Evolutionary conservation across 1,140 invertebrate genomes (phyloP), one percentile per base, ranked within the genome.

Genomic region (Brachionus paranguensis): DNA sequence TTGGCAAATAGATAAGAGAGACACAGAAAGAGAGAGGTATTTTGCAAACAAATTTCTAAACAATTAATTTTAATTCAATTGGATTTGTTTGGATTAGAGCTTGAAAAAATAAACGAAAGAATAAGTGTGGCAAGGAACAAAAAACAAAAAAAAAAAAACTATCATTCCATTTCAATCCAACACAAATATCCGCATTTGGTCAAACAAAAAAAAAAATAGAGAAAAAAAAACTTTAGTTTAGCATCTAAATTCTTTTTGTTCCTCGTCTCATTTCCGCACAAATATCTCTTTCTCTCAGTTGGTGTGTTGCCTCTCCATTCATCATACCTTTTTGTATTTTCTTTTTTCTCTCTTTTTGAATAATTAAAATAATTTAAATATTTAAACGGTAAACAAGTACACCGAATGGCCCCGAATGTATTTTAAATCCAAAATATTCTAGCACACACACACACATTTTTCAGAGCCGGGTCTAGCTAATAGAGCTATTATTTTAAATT

Each of bases 291-390:
- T 33, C 20, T 43, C 37, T 72, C 41, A 10, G 3, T 37, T 37
- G 27, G 27, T 29, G 27, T 29, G 3, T 29, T 29, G 27, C 24
- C 41, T 72, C 20, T 60, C 53, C 27, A 27, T 60, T 60, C 20
- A 60, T 60, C 10, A 3, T 60, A 60, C 53, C 53, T 72, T 72
- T 37, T 29, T 37, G 0, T 7, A 37, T 37, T 37, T 37, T 37
- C 0, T 37, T 29, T 3, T 29, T 2, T 29, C 27, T 29, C 27
- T 29, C 27, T 29, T 37, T 72, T 72, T 72, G 17, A 72, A 72
- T 72, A 72, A 72, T 72, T 72, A 72, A 72, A 72, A 72, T 72
- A 72, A 72, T 72, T 72, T 72, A 72, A 72, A 72, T 72, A 72
- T 72, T 72, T 72, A 72, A 72, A 72, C 37, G 43, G 68, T 72